These are phyloP conservation scores for Novumbra hubbsi DNA, from an alignment of 2,797 vertebrate species.

Conservation along the genomic window DNA sequence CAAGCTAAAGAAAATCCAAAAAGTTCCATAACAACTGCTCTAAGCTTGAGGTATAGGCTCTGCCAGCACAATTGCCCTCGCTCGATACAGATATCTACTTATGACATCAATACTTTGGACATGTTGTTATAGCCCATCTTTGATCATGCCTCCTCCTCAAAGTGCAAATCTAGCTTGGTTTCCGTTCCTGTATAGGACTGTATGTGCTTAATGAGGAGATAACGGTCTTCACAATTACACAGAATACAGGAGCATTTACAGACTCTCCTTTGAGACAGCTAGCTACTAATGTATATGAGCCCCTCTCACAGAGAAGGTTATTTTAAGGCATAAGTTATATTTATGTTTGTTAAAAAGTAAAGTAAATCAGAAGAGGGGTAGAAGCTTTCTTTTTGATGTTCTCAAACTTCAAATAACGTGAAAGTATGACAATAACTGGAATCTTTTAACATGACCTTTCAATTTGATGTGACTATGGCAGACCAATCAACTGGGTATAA, in stretches of 20 bases:
- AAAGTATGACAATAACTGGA: no score
- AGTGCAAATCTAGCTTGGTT: background rate
- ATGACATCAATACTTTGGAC: constrained; percentile 5
- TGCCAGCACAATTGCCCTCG: background rate
- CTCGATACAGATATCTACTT: constrained; percentile 1
- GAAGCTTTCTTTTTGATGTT: background rate
- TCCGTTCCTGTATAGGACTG: background rate
- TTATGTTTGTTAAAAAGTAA: background rate
- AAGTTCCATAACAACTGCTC: background rate
- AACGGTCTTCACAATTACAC: constrained; percentile 18
- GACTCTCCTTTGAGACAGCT: constrained; percentile 2
- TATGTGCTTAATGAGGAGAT: constrained; percentile 39
- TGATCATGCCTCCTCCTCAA: constrained; percentile 3
- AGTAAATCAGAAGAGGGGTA: constrained; percentile 21
- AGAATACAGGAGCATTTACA: background rate
- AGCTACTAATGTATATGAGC: background rate
- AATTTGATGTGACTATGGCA: no score
- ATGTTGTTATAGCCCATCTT: background rate
- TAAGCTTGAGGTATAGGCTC: background rate
- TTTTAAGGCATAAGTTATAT: background rate
- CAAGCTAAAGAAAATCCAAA: background rate
- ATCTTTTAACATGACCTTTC: no score
- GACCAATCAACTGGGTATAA: no score
- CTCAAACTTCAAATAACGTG: background rate
- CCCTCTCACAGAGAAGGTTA: constrained; percentile 8